These are phyloP conservation scores for Oscheius sp. DNA, from an alignment of 2,888 invertebrate species.

Conservation along the genomic window DNA sequence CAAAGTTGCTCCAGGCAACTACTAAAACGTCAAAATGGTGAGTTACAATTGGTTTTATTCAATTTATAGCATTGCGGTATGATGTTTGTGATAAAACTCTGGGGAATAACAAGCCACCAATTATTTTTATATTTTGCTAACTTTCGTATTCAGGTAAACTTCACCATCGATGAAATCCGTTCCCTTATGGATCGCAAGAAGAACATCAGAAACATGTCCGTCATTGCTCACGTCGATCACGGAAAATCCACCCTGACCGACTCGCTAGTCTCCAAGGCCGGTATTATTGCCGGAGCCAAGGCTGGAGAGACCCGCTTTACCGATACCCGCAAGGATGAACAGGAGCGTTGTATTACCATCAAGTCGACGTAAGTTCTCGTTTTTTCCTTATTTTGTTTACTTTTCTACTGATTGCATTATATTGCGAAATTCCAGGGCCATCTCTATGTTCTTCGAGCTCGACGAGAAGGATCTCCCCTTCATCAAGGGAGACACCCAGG, in stretches of 20 bases:
- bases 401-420: background rate
- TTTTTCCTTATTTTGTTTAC: conserved; percentile 3
- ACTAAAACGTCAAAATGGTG: conserved; percentile 34
- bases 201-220: conserved; percentile 99
- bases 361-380: conserved; percentile 91
- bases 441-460: conserved; percentile 98
- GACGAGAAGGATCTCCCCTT: conserved; percentile 92
- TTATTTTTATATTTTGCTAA: background rate
- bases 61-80: background rate
- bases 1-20: conserved; percentile 38
- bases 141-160: conserved; percentile 87
- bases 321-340: conserved; percentile 99
- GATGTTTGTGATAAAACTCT: background rate
- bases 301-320: conserved; percentile 99
- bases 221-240: conserved; percentile 99
- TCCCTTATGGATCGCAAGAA: conserved; percentile 99
- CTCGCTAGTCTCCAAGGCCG: conserved; percentile 98
- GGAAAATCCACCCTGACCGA: conserved; percentile 94
- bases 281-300: conserved; percentile 97
- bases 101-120: no score
- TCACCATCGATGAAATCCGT: conserved; percentile 99
- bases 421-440: conserved; percentile 82
- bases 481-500: conserved; percentile 80
- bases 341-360: conserved; percentile 99
- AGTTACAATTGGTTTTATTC: conserved; percentile 13